Base-by-base conservation (phyloP, 1,140 invertebrate genomes). In the Hesperophylax magnus region DNA sequence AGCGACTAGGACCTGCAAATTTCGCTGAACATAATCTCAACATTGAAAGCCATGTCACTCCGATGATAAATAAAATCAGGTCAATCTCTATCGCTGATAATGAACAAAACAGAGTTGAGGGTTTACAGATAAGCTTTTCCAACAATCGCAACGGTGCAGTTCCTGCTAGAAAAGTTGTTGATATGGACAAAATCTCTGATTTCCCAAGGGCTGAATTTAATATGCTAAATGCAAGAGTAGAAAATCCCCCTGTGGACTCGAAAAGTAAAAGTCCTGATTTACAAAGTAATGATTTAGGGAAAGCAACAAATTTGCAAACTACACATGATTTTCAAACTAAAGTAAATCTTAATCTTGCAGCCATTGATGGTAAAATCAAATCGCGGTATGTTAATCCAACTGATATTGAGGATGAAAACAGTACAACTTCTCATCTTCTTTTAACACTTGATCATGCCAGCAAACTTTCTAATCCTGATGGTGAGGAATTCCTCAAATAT, bases 401-500 rank as follows among this genome's bases (percentile, higher is more conserved):
- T 69, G 22, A 8, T 67, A 15, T n/a, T 2, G 34, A 17, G 7
- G 63, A 54, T n/a, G 22, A 79, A 79, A 72, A 69, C 54, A 72
- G n/a, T 31, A 20, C 22, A 53, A 63, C 53, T 8, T 76, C 79
- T 60, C 72, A 76, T 34, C 15, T 76, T 18, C 72, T 76, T 47
- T 60, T 76, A 39, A 58, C 72, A 17, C 6, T 60, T 2, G 72
- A 76, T n/a, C 72, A 76, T 39, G 53, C 54, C 20, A 39, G 18
- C 3, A 76, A 39, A 20, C 56, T 76, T 20, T 22, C 15, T 31
- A 69, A 47, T 24, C 11, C 63, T 15, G 22, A 79, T 74, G 78
- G 78, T 22, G 22, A 60, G 39, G 18, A 72, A 17, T 79, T 72
- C n/a, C 20, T 79, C 18, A 74, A 72, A 58, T 14, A 71, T 24